Conservation (phyloP, 1,140 invertebrate genomes). For the Dufourea novaeangliae region DNA sequence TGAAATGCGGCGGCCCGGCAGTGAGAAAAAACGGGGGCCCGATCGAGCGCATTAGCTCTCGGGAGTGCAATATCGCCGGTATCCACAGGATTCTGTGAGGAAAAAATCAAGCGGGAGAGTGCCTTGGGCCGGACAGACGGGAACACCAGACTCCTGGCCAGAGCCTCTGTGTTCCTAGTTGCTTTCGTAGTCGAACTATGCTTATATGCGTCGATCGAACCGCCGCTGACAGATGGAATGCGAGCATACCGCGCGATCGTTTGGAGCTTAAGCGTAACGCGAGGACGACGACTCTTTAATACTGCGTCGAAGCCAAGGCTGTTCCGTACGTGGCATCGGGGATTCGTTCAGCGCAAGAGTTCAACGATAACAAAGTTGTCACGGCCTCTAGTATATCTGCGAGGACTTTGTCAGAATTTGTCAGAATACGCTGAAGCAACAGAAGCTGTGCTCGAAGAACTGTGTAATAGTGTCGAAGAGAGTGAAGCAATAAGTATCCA, state of each 20-base stretch:
- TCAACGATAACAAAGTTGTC: neutral
- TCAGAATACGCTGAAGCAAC: neutral
- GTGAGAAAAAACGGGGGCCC: constrained; percentile 64
- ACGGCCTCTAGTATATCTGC: too few relatives aligned
- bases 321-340: neutral
- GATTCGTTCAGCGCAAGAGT: neutral
- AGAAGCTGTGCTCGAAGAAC: too few relatives aligned
- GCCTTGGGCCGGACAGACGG: neutral
- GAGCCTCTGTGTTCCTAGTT: neutral
- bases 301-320: constrained; percentile 11
- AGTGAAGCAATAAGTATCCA: too few relatives aligned
- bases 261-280: neutral
- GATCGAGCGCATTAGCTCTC: constrained; percentile 54
- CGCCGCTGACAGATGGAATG: constrained; percentile 24
- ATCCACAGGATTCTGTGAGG: constrained; percentile 10
- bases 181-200: constrained; percentile 14
- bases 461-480: too few relatives aligned
- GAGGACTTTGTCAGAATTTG: too few relatives aligned
- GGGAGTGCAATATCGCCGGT: constrained; percentile 44
- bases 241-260: constrained; percentile 12
- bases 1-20: constrained; percentile 61
- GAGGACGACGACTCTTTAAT: constrained; percentile 37
- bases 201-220: neutral
- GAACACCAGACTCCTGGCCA: neutral
- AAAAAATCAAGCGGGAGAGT: neutral